phyloP scores from a whole-genome alignment of 2,888 invertebrate genomes.

The Prosapia bicincta region DNA sequence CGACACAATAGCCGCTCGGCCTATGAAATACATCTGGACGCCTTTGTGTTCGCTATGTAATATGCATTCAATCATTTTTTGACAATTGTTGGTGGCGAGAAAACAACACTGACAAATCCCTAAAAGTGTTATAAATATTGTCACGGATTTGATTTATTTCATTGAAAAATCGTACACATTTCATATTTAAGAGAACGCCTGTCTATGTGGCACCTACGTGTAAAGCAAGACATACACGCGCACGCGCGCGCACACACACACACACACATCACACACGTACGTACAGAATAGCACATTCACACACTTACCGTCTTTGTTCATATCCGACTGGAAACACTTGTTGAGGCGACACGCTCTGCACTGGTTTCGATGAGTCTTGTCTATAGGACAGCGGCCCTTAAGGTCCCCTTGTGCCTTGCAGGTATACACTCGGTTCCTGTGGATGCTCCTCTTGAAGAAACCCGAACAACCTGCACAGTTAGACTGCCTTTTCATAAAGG shows the following conservation, averaged over 20 bases:
- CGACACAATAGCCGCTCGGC: not conserved
- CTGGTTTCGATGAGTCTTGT: conserved; percentile 96
- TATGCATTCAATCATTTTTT: conserved; percentile 2
- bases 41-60: not conserved
- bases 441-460: conserved; percentile 95
- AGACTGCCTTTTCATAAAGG: too few species aligned
- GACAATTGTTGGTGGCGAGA: not conserved
- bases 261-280: too few species aligned
- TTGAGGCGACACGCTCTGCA: conserved; percentile 92
- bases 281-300: too few species aligned
- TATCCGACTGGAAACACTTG: conserved; percentile 93
- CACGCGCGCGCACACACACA: too few species aligned
- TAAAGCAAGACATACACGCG: too few species aligned
- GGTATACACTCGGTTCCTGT: conserved; percentile 92
- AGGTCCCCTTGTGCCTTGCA: conserved; percentile 93
- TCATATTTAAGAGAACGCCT: too few species aligned
- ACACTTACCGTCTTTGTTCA: conserved; percentile 95
- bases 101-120: not conserved
- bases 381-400: conserved; percentile 92
- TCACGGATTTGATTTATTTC: too few species aligned
- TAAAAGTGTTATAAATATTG: not conserved
- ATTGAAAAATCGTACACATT: too few species aligned
- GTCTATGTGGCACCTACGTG: too few species aligned
- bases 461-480: conserved; percentile 77
- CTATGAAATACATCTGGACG: not conserved